Base-by-base conservation (phyloP, 2,113 vertebrate species). In the Nicator chloris region DNA sequence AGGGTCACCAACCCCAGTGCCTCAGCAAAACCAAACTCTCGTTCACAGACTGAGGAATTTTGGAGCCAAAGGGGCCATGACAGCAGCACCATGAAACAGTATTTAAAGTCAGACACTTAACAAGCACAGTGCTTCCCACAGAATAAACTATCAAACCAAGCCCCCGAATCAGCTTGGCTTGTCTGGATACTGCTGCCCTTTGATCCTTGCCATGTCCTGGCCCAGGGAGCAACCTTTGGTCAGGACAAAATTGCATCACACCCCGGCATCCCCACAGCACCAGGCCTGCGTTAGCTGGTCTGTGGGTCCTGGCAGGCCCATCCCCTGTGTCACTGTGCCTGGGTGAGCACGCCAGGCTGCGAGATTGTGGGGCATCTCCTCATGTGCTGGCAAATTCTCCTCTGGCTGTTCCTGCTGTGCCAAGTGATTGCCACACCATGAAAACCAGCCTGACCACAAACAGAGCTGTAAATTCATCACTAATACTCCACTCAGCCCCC, bases 251-350 rank as follows among this genome's bases (percentile, higher is more conserved):
- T 37, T 59, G 17, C 72, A 40, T 49, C 78, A 87, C 39, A 68
- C 1, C 5, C 18, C 0, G 0, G 47, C 33, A 54, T 30, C 33
- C 11, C 53, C 49, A 11, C 27, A 1, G 5, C n/a, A 40, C 18
- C 3, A 0, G n/a, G 51, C 3, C n/a, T 6, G 2, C 0, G 1
- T 35, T 16, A 45, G n/a, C 27, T 8, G 3, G 27, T 6, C 13
- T 3, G 27, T 1, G 3, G 39, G 31, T 28, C 13, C 49, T 26
- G 45, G 49, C 72, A 70, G 65, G 37, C 39, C 71, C 1, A 1
- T 20, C 11, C 45, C 42, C 23, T 28, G 31, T 11, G 12, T 61
- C 85, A 56, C 61, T 2, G 4, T 33, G 15, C 20, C 42, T 7
- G 15, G n/a, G 33, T 4, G 28, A 57, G 39, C 65, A 37, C 0